phyloP scores from a whole-genome alignment of 2,797 vertebrate species.

The Lepilemur ruficaudatus region DNA sequence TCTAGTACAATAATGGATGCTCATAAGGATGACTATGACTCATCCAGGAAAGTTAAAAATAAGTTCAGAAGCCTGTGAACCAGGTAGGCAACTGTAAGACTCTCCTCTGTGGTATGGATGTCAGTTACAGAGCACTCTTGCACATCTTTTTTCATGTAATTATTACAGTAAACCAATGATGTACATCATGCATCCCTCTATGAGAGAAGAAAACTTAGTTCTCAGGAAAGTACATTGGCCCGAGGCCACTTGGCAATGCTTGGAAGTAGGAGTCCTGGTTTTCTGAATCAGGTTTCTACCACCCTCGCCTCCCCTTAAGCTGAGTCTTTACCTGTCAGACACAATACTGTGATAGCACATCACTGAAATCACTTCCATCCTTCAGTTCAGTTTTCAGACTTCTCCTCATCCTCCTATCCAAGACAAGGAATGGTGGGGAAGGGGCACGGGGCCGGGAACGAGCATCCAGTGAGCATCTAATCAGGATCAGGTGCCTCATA shows the following conservation, averaged over 20 bases:
- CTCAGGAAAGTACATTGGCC: background rate
- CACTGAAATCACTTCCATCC: background rate
- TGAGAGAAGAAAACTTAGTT: background rate
- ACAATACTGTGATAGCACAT: background rate
- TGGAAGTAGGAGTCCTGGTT: background rate
- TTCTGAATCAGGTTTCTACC: background rate
- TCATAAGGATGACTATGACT: background rate
- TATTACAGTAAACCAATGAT: background rate
- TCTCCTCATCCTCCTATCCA: background rate
- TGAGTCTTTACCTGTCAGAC: background rate
- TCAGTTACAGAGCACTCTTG: background rate
- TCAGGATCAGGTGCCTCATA: background rate
- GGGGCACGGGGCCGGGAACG: background rate
- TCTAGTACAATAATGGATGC: background rate
- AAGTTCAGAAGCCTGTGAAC: background rate
- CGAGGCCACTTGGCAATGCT: background rate
- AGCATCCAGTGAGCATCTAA: background rate
- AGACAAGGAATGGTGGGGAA: background rate
- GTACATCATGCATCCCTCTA: background rate
- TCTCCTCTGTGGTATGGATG: background rate
- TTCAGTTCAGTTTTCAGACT: background rate
- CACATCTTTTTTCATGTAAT: background rate
- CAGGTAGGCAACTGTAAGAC: background rate
- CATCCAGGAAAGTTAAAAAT: slow-evolving; percentile 3
- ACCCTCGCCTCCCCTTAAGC: background rate